Base-by-base conservation (phyloP, 37 sponge, comb jelly and placozoan species). In the Halisarca cf. caerulea region DNA sequence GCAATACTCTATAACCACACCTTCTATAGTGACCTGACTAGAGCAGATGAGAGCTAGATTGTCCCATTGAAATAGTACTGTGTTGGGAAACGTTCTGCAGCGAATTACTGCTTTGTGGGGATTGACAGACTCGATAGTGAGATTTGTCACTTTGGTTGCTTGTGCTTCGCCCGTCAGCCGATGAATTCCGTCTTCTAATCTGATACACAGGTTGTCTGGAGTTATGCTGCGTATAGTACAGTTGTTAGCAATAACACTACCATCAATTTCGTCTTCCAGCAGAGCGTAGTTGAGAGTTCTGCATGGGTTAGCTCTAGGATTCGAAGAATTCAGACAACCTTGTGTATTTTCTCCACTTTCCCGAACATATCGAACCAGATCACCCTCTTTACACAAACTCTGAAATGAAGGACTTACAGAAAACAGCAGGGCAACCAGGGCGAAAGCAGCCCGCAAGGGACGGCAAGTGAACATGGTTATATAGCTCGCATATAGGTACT, bases 101-200 rank as follows among this genome's bases (percentile, higher is more conserved):
- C 21, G 77, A 39, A 74, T 39, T 17, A 17, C 15, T 41, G 45
- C 77, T 74, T 40, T n/a, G 24, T 37, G 38, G 2, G 45, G 24
- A 25, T 74, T 74, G 38, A 74, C 77, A 18, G 77, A 41, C 25
- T 74, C 77, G 1, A 74, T 39, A 8, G 24, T 6, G 1, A 74
- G 45, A 39, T 40, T 40, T 4, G 77, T 36, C 42, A 43, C 44
- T 32, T 40, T 40, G 24, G 77, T 74, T 17, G 36, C 77, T 74
- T 74, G 77, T 23, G 36, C 38, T 39, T 74, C 77, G 17, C 77
- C 77, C 20, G 77, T 39, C 39, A 43, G 21, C 21, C 77, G 77
- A 74, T 74, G 45, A 23, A 74, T 44, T 15, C 77, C 77, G 42
- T 74, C 77, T 24, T 74, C 45, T 25, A 74, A 74, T 9, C 77